phyloP scores from a whole-genome alignment of 2,797 vertebrate species.

The Acropternis orthonyx region DNA sequence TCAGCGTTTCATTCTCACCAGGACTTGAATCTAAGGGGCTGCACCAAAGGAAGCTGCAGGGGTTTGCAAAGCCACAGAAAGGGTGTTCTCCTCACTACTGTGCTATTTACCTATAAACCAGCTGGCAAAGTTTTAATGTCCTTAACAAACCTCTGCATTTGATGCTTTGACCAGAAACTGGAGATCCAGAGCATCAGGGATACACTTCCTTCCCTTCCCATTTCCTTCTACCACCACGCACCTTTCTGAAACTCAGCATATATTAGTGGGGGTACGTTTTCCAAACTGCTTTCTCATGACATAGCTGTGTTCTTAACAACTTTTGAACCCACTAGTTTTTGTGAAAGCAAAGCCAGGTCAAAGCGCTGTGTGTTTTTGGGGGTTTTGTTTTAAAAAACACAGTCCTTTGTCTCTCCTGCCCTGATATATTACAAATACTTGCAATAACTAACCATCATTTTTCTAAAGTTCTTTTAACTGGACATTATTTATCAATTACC shows the following conservation, averaged over 20 bases:
- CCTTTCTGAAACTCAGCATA: background rate
- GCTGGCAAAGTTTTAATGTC: slow-evolving; percentile 14
- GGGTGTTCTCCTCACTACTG: slow-evolving; percentile 26
- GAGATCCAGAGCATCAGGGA: background rate
- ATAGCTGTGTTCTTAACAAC: background rate
- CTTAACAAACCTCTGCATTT: slow-evolving; percentile 52
- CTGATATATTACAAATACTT: background rate
- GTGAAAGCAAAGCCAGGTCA: background rate
- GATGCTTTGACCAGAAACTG: slow-evolving; percentile 52
- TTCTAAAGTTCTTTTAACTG: background rate
- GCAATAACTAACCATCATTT: background rate
- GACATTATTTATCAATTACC: background rate
- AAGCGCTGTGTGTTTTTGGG: background rate
- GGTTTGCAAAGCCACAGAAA: slow-evolving; percentile 64
- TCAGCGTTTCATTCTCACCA: slow-evolving; percentile 82
- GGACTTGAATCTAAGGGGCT: slow-evolving; percentile 75
- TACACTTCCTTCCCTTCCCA: background rate
- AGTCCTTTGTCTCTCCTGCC: background rate
- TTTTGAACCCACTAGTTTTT: background rate
- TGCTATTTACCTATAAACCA: slow-evolving; percentile 34
- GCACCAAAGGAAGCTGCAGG: slow-evolving; percentile 68
- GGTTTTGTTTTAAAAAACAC: background rate
- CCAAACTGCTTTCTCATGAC: background rate
- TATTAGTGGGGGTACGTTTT: background rate
- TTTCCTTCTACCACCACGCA: background rate